Base-by-base conservation (phyloP, 2,113 vertebrate genomes). In the Mastomys natalensis region DNA sequence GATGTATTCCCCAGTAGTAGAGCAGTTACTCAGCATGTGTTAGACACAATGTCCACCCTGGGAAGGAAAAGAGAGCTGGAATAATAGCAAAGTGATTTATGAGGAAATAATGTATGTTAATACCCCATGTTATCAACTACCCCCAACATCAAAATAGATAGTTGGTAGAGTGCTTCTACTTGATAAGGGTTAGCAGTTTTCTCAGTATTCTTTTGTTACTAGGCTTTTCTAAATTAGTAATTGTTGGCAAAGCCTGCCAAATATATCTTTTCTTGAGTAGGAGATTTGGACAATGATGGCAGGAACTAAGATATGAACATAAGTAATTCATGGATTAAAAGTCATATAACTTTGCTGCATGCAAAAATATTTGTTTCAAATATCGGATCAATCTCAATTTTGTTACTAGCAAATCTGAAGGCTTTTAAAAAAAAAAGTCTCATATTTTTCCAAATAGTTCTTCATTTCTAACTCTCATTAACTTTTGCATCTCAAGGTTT, bases 401-500 rank as follows among this genome's bases (percentile, higher is more conserved):
- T 43, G 29, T 91, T 73, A 77, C 53, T 15, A 66, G 31, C 62
- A 24, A 53, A 68, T 34, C 4, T 29, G 0, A 34, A 80, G 8
- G 31, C 19, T 73, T 55, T 29, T 3, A 45, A n/a, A 45, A n/a
- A 64, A 37, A 64, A 22, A 51, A 37, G 73, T 80, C 31, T 82
- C 40, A 0, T 40, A 48, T 45, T 78, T 94, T 53, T 90, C 78
- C 21, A 29, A 5, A 1, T 91, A 31, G 40, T 58, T 37, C 21
- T 43, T 31, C 40, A 77, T 87, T 91, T 84, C 29, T 62, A 29
- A 4, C 48, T 86, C 40, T 77, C 58, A 91, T 85, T 53, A 81
- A 78, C 16, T 3, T 86, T 48, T 34, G 8, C 81, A 76, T 96
- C 93, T 92, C 77, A 93, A 95, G 80, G 51, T 70, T 60, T 94